phyloP scores from a whole-genome alignment of 2,888 invertebrate genomes.

The Micoletzkya japonica region DNA sequence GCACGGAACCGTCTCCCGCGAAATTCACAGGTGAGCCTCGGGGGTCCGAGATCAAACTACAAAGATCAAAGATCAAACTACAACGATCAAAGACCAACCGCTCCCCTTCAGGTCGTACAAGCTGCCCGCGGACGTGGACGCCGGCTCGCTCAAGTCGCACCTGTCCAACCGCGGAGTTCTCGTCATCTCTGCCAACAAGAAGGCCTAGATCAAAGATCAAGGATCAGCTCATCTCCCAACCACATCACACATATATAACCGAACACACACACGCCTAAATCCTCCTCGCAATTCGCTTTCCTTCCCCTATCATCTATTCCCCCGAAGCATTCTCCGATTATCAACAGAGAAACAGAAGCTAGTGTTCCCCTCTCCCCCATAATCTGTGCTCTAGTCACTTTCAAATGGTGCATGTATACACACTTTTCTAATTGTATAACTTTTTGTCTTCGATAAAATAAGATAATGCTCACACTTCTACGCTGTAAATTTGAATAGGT shows the following conservation, averaged over 20 bases:
- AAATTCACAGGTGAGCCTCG: constrained; percentile 47
- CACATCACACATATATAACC: neutral
- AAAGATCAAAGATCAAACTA: too few relatives aligned
- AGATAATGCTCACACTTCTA: too few relatives aligned
- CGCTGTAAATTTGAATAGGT: neutral
- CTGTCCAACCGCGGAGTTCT: constrained; percentile 58
- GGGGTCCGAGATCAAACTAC: too few relatives aligned
- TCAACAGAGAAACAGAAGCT: neutral
- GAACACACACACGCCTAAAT: too few relatives aligned
- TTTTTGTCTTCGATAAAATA: neutral
- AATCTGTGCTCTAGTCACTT: constrained; percentile 22
- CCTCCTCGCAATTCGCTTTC: too few relatives aligned
- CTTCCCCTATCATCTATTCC: neutral
- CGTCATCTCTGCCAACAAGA: constrained; percentile 59
- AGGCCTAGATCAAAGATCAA: constrained; percentile 29
- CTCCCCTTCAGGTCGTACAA: constrained; percentile 41
- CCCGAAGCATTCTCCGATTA: constrained; percentile 9
- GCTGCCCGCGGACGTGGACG: constrained; percentile 59
- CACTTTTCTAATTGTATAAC: neutral
- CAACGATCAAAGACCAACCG: neutral
- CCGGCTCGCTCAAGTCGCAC: constrained; percentile 56
- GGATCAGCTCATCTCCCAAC: neutral
- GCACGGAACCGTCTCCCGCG: constrained; percentile 57
- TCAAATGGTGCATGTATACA: neutral
- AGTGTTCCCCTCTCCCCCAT: neutral